Percentiles rank a stretch among this genome's conserved stretches.
Conservation (phyloP, 2,888 invertebrate genomes). For the Ypsolopha sequella region DNA sequence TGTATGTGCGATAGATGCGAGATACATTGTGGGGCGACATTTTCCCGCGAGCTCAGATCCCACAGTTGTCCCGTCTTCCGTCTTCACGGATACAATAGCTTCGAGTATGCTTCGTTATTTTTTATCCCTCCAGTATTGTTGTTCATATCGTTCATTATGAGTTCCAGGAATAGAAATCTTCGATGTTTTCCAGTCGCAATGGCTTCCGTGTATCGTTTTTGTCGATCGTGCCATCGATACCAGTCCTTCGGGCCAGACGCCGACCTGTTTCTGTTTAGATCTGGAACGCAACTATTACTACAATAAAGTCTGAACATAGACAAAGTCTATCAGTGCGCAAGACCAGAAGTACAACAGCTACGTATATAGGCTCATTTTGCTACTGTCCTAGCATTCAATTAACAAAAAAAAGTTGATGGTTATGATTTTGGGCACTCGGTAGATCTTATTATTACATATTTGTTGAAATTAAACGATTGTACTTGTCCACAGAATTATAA, state of each 20-base stretch:
- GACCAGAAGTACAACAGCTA: no score
- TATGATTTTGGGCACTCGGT: no score
- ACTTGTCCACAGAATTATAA: no score
- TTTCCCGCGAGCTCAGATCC: conserved; percentile 25
- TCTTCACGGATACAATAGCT: conserved; percentile 51
- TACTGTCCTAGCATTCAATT: no score
- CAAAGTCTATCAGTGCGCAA: neutral
- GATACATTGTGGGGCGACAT: conserved; percentile 1
- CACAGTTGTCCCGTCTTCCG: conserved; percentile 50
- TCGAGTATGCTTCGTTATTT: conserved; percentile 40
- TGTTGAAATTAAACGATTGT: no score
- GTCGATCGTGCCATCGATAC: conserved; percentile 20
- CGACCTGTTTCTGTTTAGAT: conserved; percentile 33
- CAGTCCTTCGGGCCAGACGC: conserved; percentile 30
- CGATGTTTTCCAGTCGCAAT: conserved; percentile 38
- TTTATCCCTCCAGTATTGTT: conserved; percentile 40
- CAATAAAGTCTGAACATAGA: neutral
- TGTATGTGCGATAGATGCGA: neutral
- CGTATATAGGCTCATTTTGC: no score
- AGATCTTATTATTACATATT: no score
- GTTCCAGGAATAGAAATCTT: conserved; percentile 57
- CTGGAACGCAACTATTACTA: conserved; percentile 21
- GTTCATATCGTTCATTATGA: conserved; percentile 41
- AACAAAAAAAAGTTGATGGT: no score
- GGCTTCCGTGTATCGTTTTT: conserved; percentile 52